Percentiles rank a stretch among this genome's conserved stretches.
Evolutionary conservation across 2,797 vertebrate species (phyloP).

Genomic region (Crocidura indochinensis): DNA sequence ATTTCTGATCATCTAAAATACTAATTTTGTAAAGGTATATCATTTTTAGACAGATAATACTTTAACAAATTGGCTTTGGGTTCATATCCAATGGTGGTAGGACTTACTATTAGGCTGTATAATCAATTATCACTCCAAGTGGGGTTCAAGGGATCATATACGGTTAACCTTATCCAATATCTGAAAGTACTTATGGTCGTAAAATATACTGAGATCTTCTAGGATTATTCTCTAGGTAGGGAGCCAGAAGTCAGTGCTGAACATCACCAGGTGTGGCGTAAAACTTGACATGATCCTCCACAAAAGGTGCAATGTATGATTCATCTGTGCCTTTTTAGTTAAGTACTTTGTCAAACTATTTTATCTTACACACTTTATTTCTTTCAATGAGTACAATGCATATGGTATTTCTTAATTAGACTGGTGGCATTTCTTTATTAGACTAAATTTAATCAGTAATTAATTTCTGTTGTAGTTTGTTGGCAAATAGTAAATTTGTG

Average conservation of each 20-base stretch:
- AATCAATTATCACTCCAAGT: too few relatives aligned
- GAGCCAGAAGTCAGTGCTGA: too few relatives aligned
- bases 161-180: too few relatives aligned
- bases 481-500: conserved; percentile 25
- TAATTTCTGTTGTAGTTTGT: conserved; percentile 38
- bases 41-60: neutral
- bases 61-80: too few relatives aligned
- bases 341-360: conserved; percentile 25
- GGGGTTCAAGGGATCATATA: too few relatives aligned
- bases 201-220: too few relatives aligned
- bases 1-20: neutral
- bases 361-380: conserved; percentile 61
- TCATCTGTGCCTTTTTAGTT: conserved; percentile 2
- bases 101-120: too few relatives aligned
- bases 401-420: conserved; percentile 26
- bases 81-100: too few relatives aligned
- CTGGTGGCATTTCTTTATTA: conserved; percentile 22
- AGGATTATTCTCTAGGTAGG: too few relatives aligned
- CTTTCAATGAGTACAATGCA: neutral
- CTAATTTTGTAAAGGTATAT: neutral
- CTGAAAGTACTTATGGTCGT: too few relatives aligned
- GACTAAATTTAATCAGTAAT: conserved; percentile 63
- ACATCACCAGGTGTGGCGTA: too few relatives aligned
- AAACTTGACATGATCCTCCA: neutral
- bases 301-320: neutral